phyloP scores from a whole-genome alignment of 2,888 invertebrate species.

The Aspidiotus rigidus region DNA sequence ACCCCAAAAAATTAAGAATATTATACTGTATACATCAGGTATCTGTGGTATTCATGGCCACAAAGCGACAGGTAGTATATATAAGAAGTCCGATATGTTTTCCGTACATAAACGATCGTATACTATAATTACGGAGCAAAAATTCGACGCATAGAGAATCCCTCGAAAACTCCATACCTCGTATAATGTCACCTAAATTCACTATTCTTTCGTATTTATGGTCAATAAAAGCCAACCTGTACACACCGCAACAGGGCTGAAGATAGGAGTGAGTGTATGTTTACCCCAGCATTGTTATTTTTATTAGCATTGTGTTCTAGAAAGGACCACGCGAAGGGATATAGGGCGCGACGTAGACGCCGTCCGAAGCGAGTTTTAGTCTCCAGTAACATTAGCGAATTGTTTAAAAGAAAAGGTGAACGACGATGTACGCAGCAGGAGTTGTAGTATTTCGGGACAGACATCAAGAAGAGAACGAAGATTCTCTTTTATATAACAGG shows the following conservation, averaged over 20 bases:
- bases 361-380: background rate
- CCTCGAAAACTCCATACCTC: slow-evolving; percentile 9
- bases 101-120: background rate
- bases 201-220: slow-evolving; percentile 23
- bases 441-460: background rate
- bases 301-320: background rate
- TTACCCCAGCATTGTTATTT: slow-evolving; percentile 15
- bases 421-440: slow-evolving; percentile 12
- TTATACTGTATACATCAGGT: background rate
- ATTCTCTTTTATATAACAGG: slow-evolving; percentile 7
- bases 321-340: background rate
- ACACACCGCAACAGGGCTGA: slow-evolving; percentile 10
- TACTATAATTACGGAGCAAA: slow-evolving; percentile 21
- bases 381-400: slow-evolving; percentile 24
- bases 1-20: background rate
- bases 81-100: background rate
- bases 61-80: slow-evolving; percentile 11
- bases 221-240: slow-evolving; percentile 28
- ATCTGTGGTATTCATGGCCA: background rate
- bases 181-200: slow-evolving; percentile 23
- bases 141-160: background rate
- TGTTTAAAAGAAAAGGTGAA: slow-evolving; percentile 5
- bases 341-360: slow-evolving; percentile 8
- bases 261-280: background rate
- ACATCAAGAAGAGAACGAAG: background rate